A percentile compares a stretch with the other conserved stretches of the same genome.
These are phyloP conservation scores for Ostrea denselamellosa DNA, from an alignment of 1,140 invertebrate genomes.

Conservation along the genomic window DNA sequence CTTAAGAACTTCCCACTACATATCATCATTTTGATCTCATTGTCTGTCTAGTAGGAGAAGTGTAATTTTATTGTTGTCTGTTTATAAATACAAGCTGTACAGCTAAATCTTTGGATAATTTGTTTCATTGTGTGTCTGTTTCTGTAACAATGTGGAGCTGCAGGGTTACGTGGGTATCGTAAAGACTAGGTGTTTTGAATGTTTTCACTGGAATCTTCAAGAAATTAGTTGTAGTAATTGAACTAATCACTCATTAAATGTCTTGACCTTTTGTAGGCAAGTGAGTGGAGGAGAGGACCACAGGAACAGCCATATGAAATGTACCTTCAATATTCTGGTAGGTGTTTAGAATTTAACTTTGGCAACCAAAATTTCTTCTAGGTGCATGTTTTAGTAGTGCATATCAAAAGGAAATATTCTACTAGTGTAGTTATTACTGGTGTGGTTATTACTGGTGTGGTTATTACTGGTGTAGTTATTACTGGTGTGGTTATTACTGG, in stretches of 20 bases:
- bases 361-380: too few species aligned
- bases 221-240: background rate
- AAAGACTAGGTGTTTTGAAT: background rate
- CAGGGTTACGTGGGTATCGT: slow-evolving; percentile 8
- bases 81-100: slow-evolving; percentile 20
- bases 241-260: background rate
- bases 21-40: background rate
- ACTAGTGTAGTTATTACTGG: too few species aligned
- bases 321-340: slow-evolving; percentile 71
- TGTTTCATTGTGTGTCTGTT: slow-evolving; percentile 22
- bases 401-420: too few species aligned
- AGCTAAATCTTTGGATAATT: background rate
- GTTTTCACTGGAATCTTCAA: background rate
- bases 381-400: too few species aligned
- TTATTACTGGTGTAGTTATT: too few species aligned
- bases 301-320: slow-evolving; percentile 69
- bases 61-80: background rate
- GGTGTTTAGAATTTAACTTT: slow-evolving; percentile 45
- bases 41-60: background rate
- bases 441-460: too few species aligned
- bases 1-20: too few species aligned
- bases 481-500: too few species aligned
- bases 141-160: slow-evolving; percentile 26
- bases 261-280: slow-evolving; percentile 62
- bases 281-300: slow-evolving; percentile 69